Conservation (phyloP, 2,888 invertebrate genomes). For the Limnephilus marmoratus region DNA sequence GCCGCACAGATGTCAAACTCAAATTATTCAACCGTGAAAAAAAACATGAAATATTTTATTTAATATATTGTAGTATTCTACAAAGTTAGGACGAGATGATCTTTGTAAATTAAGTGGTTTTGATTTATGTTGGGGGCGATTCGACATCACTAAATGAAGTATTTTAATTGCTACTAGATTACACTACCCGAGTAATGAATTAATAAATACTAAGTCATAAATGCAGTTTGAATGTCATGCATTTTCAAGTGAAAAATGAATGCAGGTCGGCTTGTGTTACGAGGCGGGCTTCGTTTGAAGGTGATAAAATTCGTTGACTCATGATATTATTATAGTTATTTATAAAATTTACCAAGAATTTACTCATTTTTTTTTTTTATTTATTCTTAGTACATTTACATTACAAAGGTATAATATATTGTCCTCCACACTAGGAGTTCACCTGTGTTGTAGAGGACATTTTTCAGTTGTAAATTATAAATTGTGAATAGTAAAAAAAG, state of each 20-base stretch:
- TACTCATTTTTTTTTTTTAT: not conserved
- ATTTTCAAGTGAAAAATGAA: not conserved
- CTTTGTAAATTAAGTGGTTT: conserved; percentile 41
- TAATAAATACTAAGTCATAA: conserved; percentile 30
- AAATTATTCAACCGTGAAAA: conserved; percentile 9
- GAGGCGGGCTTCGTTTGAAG: not conserved
- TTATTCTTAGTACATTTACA: no score
- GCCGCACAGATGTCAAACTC: not conserved
- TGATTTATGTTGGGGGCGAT: conserved; percentile 49
- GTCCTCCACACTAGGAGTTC: no score
- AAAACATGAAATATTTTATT: conserved; percentile 3
- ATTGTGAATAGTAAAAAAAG: no score
- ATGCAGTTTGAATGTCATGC: not conserved
- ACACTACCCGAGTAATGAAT: conserved; percentile 47
- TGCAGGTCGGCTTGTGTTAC: not conserved
- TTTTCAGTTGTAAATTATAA: no score
- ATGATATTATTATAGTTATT: not conserved
- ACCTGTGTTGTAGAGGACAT: no score
- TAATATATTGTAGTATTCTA: not conserved
- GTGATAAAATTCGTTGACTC: not conserved
- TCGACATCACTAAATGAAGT: conserved; percentile 43
- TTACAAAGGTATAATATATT: no score
- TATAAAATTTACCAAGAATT: not conserved
- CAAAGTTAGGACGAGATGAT: not conserved
- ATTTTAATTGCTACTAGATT: conserved; percentile 58